phyloP scores from a whole-genome alignment of 30 jellyfish, hydroid and myxozoan genomes.

The Nemopilema nomurai region DNA sequence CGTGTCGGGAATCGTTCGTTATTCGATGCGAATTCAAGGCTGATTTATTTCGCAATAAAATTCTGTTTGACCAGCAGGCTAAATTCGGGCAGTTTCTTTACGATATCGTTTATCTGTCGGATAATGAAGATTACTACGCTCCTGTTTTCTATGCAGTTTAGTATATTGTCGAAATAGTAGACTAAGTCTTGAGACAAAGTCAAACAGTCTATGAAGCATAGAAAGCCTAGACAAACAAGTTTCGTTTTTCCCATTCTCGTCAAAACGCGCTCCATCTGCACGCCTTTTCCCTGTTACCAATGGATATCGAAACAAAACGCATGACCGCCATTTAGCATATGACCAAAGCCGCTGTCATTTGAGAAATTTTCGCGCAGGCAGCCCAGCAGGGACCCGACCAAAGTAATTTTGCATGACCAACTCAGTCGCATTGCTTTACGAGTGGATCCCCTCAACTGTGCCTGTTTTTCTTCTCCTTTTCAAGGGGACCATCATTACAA shows the following conservation, averaged over 20 bases:
- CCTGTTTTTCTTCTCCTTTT: neutral
- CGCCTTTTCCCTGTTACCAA: neutral
- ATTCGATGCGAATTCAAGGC: neutral
- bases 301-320: neutral
- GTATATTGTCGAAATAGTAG: neutral
- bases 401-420: neutral
- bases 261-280: neutral
- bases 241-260: neutral
- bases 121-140: neutral
- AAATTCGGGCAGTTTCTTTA: neutral
- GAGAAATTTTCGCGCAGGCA: neutral
- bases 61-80: neutral
- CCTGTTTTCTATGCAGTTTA: neutral
- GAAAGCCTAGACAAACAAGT: neutral
- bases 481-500: neutral
- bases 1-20: neutral
- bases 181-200: neutral
- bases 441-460: slow-evolving; percentile 4
- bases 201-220: neutral
- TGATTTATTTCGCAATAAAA: neutral
- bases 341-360: slow-evolving; percentile 22
- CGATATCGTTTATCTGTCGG: neutral
- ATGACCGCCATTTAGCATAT: neutral
- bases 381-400: slow-evolving; percentile 24
- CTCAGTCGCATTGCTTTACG: neutral